These are phyloP conservation scores for Cichlasoma orientale DNA, from an alignment of 2,797 vertebrate genomes.

Conservation along the genomic window DNA sequence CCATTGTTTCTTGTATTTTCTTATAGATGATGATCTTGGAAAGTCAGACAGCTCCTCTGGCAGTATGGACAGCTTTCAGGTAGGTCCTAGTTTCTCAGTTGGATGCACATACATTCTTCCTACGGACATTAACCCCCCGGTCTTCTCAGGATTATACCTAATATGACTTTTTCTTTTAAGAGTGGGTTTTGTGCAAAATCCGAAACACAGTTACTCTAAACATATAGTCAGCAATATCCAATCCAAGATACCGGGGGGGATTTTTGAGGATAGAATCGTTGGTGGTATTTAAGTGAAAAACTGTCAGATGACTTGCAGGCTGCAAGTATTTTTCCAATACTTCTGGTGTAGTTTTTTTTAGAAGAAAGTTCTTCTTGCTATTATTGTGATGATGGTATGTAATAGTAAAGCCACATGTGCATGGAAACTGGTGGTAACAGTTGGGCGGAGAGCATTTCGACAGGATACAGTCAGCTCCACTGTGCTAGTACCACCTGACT, in stretches of 20 bases:
- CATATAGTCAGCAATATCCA: neutral
- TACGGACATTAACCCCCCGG: conserved; percentile 2
- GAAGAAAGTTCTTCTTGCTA: conserved; percentile 11
- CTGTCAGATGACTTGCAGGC: neutral
- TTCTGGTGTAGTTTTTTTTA: neutral
- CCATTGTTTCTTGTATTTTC: conserved; percentile 37
- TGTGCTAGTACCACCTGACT: conserved; percentile 49
- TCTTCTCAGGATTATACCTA: neutral
- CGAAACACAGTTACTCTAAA: neutral
- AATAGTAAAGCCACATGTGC: conserved; percentile 51
- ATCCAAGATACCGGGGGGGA: neutral
- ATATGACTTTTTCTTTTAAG: neutral
- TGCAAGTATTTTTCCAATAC: neutral
- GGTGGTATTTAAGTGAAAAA: conserved; percentile 12
- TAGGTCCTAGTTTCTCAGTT: conserved; percentile 54
- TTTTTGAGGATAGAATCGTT: neutral
- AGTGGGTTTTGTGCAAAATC: neutral
- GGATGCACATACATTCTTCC: neutral
- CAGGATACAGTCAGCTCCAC: conserved; percentile 33
- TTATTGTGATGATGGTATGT: conserved; percentile 7
- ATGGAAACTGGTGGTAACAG: conserved; percentile 44
- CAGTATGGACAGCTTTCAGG: conserved; percentile 94
- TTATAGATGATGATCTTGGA: conserved; percentile 92
- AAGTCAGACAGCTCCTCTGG: conserved; percentile 92
- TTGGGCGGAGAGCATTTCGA: conserved; percentile 42